phyloP scores from a whole-genome alignment of 2,113 vertebrate species.

The Syngnathus scovelli region DNA sequence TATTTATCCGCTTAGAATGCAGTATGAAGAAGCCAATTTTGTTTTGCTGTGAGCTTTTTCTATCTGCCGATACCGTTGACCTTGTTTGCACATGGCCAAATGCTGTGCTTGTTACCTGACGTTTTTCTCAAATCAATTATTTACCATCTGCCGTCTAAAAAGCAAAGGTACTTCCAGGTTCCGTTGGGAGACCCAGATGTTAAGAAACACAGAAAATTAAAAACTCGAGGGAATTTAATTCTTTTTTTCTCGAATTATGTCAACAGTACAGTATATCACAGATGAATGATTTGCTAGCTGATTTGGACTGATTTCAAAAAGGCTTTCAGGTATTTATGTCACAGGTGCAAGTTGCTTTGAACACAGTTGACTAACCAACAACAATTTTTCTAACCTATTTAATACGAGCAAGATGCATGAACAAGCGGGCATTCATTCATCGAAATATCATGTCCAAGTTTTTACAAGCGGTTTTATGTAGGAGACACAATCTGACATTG shows the following conservation, averaged over 20 bases:
- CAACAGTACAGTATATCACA: conserved; percentile 9
- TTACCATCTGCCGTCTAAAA: conserved; percentile 3
- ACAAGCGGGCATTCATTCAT: background rate
- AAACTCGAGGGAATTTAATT: conserved; percentile 14
- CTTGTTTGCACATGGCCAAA: background rate
- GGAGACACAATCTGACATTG: background rate
- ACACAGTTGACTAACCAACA: background rate
- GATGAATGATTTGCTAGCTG: conserved; percentile 9
- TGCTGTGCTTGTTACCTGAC: background rate
- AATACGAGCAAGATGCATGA: background rate
- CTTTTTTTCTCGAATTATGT: conserved; percentile 7
- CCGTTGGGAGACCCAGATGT: conserved; percentile 27
- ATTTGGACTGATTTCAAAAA: conserved; percentile 20
- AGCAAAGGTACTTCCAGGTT: conserved; percentile 1
- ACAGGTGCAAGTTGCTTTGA: background rate
- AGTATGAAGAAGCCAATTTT: background rate
- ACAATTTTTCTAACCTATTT: background rate
- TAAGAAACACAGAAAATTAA: background rate
- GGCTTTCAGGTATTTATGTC: conserved; percentile 16
- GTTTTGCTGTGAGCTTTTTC: background rate
- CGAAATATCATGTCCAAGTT: background rate
- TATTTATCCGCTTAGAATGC: background rate
- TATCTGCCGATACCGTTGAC: background rate
- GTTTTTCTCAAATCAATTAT: conserved; percentile 23
- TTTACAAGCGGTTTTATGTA: background rate